These are phyloP conservation scores for Eristalis intricaria DNA, from an alignment of 2,888 invertebrate genomes.

Conservation along the genomic window DNA sequence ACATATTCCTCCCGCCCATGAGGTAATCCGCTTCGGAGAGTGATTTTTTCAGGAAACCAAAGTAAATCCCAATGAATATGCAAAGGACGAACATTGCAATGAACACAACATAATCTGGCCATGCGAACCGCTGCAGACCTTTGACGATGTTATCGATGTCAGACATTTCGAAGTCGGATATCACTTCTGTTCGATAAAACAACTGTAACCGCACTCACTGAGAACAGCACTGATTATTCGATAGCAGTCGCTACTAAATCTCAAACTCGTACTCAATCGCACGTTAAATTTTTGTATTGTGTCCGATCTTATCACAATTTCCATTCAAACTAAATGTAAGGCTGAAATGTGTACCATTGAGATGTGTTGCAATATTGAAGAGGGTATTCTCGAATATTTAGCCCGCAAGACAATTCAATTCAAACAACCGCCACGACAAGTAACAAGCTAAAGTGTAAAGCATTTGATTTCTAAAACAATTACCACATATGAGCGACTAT, in stretches of 20 bases:
- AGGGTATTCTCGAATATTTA: not conserved
- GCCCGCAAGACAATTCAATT: not conserved
- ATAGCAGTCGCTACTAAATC: not conserved
- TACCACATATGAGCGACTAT: constrained; percentile 29
- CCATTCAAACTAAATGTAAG: constrained; percentile 69
- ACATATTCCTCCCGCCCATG: constrained; percentile 91
- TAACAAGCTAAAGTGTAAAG: constrained; percentile 31
- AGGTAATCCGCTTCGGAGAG: constrained; percentile 87
- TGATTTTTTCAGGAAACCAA: constrained; percentile 87
- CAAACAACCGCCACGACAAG: not conserved
- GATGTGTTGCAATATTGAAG: constrained; percentile 4
- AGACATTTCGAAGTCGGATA: constrained; percentile 75
- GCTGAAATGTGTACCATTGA: constrained; percentile 33
- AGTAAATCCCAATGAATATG: constrained; percentile 89
- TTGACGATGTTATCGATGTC: constrained; percentile 79
- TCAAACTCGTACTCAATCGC: constrained; percentile 5
- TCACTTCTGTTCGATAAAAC: not conserved
- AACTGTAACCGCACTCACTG: not conserved
- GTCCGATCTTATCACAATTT: constrained; percentile 52
- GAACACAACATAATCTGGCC: constrained; percentile 80
- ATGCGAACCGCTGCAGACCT: constrained; percentile 79
- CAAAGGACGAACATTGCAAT: constrained; percentile 87
- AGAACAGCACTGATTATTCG: not conserved
- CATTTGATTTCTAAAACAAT: constrained; percentile 54
- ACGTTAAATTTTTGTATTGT: constrained; percentile 11